Base-by-base conservation (phyloP, 2,797 vertebrate genomes). In the Distichodus sexfasciatus region DNA sequence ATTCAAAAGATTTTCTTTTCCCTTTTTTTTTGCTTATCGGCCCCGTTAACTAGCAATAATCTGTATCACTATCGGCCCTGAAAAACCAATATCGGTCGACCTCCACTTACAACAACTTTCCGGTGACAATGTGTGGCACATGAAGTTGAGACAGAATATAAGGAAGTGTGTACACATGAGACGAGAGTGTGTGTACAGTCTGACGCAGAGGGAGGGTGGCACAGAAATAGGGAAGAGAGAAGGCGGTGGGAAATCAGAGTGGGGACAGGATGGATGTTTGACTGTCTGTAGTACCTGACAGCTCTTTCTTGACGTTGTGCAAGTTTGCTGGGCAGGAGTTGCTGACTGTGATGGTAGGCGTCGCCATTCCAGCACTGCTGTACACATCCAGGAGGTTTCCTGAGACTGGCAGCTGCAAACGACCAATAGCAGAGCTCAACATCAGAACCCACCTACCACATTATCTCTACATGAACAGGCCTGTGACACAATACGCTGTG, bases 281-380 rank as follows among this genome's bases (percentile, higher is more conserved):
- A 47, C 38, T 15, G 15, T n/a, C n/a, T n/a, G n/a, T n/a, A 77
- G 54, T 82, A 94, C 94, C 92, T 0, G 76, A 83, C 58, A 90
- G 76, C 78, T 95, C 94, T 0, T 21, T 86, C 81, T 94, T 95
- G 75, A 94, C 82, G 5, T 84, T 82, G 8, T 91, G 87, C 69
- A 95, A 88, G 76, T 94, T 83, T 1, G 93, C 92, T 0, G 94
- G 94, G 65, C 94, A 95, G 66, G 94, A 95, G 87, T 93, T 95
- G 85, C 94, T 95, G 68, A 91, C 82, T 0, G 90, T 83, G 71
- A 93, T 76, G 28, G 84, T 83, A 33, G 92, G 87, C 0, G 88
- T 85, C 10, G 88, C 76, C 77, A 87, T 83, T 2, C 86, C 79
- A 12, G 85, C 74, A 46, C 79, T 76, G 55, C 84, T 86, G 28